Conservation (phyloP, 2,113 vertebrate genomes). For the Serilophus lunatus region DNA sequence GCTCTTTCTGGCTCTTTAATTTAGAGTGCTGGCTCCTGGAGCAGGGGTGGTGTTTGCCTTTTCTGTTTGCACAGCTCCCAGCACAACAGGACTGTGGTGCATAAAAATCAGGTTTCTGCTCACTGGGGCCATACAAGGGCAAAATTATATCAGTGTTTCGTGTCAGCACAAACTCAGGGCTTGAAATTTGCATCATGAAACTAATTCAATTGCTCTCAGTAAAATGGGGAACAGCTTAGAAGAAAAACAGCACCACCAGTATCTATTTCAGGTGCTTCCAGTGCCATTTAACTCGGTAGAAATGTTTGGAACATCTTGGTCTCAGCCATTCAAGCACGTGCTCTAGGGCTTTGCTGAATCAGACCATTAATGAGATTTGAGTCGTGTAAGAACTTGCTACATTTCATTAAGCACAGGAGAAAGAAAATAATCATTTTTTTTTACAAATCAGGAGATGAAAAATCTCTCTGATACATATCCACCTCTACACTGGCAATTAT, state of each 20-base stretch:
- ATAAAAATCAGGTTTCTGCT: background rate
- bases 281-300: background rate
- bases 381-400: background rate
- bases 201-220: accelerated
- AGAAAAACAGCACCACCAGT: background rate
- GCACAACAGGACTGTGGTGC: background rate
- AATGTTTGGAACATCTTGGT: background rate
- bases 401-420: background rate
- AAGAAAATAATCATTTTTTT: background rate
- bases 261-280: background rate
- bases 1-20: background rate
- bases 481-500: background rate
- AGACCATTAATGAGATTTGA: background rate
- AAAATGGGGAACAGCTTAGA: background rate
- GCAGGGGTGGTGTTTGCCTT: background rate
- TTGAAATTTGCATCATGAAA: background rate
- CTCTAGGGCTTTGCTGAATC: background rate
- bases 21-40: background rate
- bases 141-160: background rate
- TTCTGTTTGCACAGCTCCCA: background rate
- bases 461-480: background rate
- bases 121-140: background rate
- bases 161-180: background rate
- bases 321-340: background rate
- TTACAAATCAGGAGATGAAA: background rate